Evolutionary conservation across 23 tunicate genomes (phyloP).

Genomic region (Corella eumyota): DNA sequence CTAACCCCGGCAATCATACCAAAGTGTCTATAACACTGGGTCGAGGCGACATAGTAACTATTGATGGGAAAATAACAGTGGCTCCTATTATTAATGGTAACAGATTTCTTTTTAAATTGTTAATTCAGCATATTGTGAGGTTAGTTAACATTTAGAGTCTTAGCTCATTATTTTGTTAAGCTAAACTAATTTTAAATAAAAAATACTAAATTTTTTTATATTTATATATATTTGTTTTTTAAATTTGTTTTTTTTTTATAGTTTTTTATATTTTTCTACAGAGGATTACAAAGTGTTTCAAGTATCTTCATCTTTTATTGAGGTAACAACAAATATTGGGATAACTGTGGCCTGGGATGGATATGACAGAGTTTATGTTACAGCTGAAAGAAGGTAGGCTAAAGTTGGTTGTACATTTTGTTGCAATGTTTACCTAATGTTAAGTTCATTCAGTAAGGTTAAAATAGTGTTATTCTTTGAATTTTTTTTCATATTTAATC

Average conservation of each 20-base stretch:
- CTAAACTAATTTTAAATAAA: no score
- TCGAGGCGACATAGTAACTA: conserved; percentile 11
- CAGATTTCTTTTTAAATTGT: background rate
- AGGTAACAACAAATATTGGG: conserved; percentile 27
- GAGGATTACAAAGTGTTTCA: conserved; percentile 33
- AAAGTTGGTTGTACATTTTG: no score
- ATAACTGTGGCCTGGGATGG: conserved; percentile 62
- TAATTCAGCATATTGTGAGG: background rate
- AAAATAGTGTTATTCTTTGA: no score
- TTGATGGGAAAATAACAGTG: conserved; percentile 23
- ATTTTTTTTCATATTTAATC: no score
- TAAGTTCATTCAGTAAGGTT: no score
- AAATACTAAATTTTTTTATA: no score
- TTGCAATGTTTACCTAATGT: no score
- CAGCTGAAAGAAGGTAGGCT: conserved; percentile 27
- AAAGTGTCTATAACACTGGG: conserved; percentile 7
- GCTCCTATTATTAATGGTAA: conserved; percentile 37
- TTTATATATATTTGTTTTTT: no score
- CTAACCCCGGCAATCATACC: background rate
- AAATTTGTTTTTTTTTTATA: no score
- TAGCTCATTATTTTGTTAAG: no score
- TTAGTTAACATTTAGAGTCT: no score
- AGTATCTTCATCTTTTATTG: conserved; percentile 40
- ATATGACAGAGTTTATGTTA: conserved; percentile 30
- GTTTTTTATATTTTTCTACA: conserved; percentile 6